Conservation (phyloP, 2,888 invertebrate genomes). For the Xanthia icteritia region DNA sequence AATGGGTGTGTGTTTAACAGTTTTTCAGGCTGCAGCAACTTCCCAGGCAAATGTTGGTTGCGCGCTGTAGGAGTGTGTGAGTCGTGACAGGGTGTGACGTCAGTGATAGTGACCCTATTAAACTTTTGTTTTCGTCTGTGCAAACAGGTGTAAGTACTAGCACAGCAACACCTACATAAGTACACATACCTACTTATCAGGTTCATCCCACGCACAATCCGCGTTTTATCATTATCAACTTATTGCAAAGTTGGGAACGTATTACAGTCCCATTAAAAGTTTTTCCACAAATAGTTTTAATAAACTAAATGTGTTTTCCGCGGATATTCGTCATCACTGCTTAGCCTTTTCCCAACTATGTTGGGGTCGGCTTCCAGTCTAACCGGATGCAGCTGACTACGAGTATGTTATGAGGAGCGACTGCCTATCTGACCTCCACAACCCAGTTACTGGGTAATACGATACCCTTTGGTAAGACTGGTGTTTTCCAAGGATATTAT, state of each 20-base stretch:
- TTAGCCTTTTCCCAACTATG: neutral
- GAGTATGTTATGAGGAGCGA: neutral
- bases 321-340: neutral
- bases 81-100: neutral
- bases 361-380: neutral
- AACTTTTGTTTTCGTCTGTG: neutral
- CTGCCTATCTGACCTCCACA: neutral
- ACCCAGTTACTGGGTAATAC: neutral
- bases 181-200: neutral
- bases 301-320: neutral
- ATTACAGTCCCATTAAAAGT: slow-evolving; percentile 3
- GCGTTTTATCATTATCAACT: neutral
- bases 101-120: neutral
- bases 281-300: slow-evolving; percentile 2
- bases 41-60: neutral
- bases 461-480: neutral
- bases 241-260: neutral
- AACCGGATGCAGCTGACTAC: neutral
- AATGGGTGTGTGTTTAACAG: too few species aligned
- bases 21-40: neutral
- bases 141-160: neutral
- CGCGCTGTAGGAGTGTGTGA: neutral
- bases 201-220: neutral
- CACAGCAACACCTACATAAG: neutral
- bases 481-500: neutral